These are phyloP conservation scores for Drosophila formosana DNA, from an alignment of 2,888 invertebrate species.

Conservation along the genomic window DNA sequence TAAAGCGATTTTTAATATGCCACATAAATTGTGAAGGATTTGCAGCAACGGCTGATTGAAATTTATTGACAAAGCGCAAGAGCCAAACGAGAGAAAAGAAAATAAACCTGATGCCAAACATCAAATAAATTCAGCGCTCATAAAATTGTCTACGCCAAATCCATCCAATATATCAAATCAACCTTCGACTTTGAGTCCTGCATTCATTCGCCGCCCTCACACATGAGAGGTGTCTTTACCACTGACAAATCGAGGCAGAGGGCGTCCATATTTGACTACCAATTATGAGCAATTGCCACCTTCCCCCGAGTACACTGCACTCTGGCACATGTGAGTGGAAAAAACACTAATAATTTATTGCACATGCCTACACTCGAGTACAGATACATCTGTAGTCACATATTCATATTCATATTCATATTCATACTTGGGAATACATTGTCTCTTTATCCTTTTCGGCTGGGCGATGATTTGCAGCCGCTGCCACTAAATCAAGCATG, in stretches of 20 bases:
- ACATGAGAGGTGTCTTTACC: conserved; percentile 29
- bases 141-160: conserved; percentile 78
- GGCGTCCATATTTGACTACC: conserved; percentile 65
- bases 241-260: conserved; percentile 40
- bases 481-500: conserved; percentile 82
- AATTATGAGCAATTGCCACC: conserved; percentile 80
- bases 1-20: conserved; percentile 75
- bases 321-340: conserved; percentile 9
- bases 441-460: conserved; percentile 59
- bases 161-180: conserved; percentile 77
- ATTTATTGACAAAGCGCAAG: conserved; percentile 59
- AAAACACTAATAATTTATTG: conserved; percentile 79
- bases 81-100: conserved; percentile 19
- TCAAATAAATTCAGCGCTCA: conserved; percentile 77
- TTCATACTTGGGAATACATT: conserved; percentile 20
- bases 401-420: conserved; percentile 66
- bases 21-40: conserved; percentile 73
- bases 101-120: conserved; percentile 56
- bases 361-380: conserved; percentile 80
- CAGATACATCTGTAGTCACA: conserved; percentile 24
- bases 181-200: conserved; percentile 22
- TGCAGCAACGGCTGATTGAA: conserved; percentile 59
- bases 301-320: conserved; percentile 37
- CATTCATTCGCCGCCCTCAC: conserved; percentile 2
- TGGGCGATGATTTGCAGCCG: conserved; percentile 84